These are phyloP conservation scores for Argya squamiceps DNA, from an alignment of 2,797 vertebrate species.

Conservation along the genomic window DNA sequence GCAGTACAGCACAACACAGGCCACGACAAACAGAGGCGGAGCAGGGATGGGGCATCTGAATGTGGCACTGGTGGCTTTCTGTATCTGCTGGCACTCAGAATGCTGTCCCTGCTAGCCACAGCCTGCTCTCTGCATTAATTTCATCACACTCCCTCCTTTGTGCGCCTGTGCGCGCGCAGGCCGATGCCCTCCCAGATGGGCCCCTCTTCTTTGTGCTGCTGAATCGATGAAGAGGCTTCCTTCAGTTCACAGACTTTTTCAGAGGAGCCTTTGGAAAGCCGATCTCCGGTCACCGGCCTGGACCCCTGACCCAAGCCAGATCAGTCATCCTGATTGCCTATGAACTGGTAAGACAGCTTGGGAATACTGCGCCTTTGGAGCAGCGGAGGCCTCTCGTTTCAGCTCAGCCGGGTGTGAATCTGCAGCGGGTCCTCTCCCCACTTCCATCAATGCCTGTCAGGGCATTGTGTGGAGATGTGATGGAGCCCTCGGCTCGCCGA, in stretches of 20 bases:
- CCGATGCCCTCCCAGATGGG: constrained; percentile 35
- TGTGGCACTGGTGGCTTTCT: not conserved
- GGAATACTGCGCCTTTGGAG: constrained; percentile 31
- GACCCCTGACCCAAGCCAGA: constrained; percentile 82
- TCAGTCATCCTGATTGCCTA: constrained; percentile 84
- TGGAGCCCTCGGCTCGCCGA: constrained; percentile 46
- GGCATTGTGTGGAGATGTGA: constrained; percentile 34
- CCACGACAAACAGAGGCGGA: not conserved
- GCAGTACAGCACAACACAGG: accelerated
- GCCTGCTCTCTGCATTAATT: constrained; percentile 7
- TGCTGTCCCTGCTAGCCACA: not conserved
- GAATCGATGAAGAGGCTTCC: constrained; percentile 57
- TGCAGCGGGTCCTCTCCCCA: constrained; percentile 67
- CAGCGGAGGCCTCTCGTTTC: not conserved
- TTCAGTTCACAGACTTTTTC: constrained; percentile 63
- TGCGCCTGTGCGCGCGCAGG: not conserved
- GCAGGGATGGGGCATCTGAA: not conserved
- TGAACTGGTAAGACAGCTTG: constrained; percentile 76
- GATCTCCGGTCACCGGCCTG: constrained; percentile 41
- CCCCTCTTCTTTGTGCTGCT: constrained; percentile 53
- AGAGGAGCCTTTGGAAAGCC: constrained; percentile 54
- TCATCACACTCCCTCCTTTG: constrained; percentile 36
- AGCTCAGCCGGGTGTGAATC: constrained; percentile 66
- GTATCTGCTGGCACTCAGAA: not conserved
- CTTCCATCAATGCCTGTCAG: constrained; percentile 72